Percentiles rank a stretch among this genome's conserved stretches.
Evolutionary conservation across 2,797 vertebrate species (phyloP).

Genomic region (Gallirallus australis): DNA sequence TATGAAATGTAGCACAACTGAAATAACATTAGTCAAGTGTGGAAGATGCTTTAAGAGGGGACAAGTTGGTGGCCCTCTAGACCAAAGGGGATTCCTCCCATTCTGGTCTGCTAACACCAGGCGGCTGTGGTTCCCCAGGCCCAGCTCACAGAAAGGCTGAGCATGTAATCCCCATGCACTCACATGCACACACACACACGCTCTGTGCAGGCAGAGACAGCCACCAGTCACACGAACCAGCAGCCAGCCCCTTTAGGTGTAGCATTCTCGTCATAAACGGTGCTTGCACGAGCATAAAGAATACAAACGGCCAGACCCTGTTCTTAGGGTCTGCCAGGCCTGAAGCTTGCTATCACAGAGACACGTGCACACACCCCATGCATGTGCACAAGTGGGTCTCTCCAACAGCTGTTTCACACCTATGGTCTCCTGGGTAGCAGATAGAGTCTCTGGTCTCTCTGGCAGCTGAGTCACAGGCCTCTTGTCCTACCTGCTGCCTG

Average conservation of each 20-base stretch:
- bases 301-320: too few relatives aligned
- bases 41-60: neutral
- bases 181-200: rapidly evolving
- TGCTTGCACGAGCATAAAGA: rapidly evolving
- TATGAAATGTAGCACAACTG: neutral
- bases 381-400: too few relatives aligned
- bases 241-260: neutral
- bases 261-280: neutral
- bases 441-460: too few relatives aligned
- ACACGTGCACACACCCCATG: too few relatives aligned
- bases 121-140: neutral
- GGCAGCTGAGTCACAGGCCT: too few relatives aligned
- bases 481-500: too few relatives aligned
- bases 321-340: too few relatives aligned
- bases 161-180: rapidly evolving
- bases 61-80: neutral
- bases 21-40: neutral
- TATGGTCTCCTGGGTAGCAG: too few relatives aligned
- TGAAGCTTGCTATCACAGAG: too few relatives aligned
- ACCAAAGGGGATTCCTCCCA: neutral
- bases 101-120: neutral
- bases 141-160: neutral
- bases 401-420: too few relatives aligned
- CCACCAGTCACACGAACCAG: rapidly evolving
- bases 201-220: neutral